Conservation (phyloP, 1,140 invertebrate genomes). For the Pteromalus puparum region DNA sequence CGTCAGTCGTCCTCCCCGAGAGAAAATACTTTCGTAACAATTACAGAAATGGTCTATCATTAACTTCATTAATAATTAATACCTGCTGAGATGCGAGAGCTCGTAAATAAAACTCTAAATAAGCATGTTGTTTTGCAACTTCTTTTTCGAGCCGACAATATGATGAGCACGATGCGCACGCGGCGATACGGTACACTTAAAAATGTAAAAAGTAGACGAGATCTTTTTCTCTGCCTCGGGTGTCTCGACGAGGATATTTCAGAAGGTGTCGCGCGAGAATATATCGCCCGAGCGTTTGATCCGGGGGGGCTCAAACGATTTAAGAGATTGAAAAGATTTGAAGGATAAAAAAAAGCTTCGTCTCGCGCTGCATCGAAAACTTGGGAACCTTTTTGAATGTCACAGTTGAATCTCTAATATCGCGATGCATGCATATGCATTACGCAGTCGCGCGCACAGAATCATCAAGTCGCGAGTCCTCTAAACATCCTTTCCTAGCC, state of each 20-base stretch:
- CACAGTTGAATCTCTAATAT: not conserved
- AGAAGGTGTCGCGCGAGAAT: not conserved
- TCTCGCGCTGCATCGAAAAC: not conserved
- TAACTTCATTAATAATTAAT: not conserved
- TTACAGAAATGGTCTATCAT: not conserved
- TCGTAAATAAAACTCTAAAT: not conserved
- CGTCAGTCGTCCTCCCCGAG: not conserved
- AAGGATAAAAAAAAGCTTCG: too few relatives aligned
- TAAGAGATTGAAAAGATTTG: too few relatives aligned
- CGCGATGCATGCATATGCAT: not conserved
- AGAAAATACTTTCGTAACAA: not conserved
- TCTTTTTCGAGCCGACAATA: too few relatives aligned
- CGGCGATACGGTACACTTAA: too few relatives aligned
- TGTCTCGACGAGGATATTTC: not conserved
- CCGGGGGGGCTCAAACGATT: too few relatives aligned
- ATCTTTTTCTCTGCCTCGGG: too few relatives aligned
- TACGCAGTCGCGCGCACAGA: not conserved
- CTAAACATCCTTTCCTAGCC: not conserved
- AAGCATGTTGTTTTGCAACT: too few relatives aligned
- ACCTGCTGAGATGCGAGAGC: not conserved
- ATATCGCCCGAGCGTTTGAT: not conserved
- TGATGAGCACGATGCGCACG: too few relatives aligned
- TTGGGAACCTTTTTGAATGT: not conserved
- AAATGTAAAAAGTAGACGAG: too few relatives aligned
- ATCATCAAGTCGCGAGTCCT: not conserved